Percentiles rank a stretch among this genome's conserved stretches.
Evolutionary conservation across 2,888 invertebrate species (phyloP).

Genomic region (Phymatocera aterrima): DNA sequence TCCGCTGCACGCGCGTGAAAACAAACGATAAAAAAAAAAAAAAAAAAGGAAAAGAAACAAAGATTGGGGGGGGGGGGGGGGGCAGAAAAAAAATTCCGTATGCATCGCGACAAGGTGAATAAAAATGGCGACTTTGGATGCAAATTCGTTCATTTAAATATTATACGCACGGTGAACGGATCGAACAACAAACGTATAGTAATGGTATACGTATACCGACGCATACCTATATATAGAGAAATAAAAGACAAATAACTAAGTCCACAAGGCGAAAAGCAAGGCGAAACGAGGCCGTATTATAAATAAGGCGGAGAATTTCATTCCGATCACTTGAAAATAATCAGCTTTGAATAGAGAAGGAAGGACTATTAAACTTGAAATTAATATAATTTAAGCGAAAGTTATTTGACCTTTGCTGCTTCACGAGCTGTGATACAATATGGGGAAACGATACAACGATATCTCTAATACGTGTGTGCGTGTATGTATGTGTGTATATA

Average conservation of each 20-base stretch:
- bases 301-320: not conserved
- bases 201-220: not conserved
- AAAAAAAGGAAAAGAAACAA: too few relatives aligned
- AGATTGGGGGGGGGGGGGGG: too few relatives aligned
- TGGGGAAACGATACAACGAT: too few relatives aligned
- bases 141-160: conserved; percentile 12
- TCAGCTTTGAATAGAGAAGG: conserved; percentile 38
- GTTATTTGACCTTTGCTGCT: conserved; percentile 23
- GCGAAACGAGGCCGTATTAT: not conserved
- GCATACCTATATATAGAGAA: not conserved
- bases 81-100: not conserved
- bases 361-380: conserved; percentile 38
- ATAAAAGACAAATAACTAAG: not conserved
- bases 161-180: too few relatives aligned
- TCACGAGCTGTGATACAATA: too few relatives aligned
- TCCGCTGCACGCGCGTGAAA: not conserved
- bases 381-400: conserved; percentile 19
- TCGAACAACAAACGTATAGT: too few relatives aligned
- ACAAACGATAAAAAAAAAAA: not conserved
- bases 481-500: too few relatives aligned
- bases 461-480: too few relatives aligned
- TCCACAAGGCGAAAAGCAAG: not conserved
- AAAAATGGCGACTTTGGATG: conserved; percentile 19
- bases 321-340: conserved; percentile 34
- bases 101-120: not conserved